Evolutionary conservation across 64 coral and sea anemone genomes (phyloP), one percentile per base, ranked within the genome.

Genomic region (Montipora sp.): DNA sequence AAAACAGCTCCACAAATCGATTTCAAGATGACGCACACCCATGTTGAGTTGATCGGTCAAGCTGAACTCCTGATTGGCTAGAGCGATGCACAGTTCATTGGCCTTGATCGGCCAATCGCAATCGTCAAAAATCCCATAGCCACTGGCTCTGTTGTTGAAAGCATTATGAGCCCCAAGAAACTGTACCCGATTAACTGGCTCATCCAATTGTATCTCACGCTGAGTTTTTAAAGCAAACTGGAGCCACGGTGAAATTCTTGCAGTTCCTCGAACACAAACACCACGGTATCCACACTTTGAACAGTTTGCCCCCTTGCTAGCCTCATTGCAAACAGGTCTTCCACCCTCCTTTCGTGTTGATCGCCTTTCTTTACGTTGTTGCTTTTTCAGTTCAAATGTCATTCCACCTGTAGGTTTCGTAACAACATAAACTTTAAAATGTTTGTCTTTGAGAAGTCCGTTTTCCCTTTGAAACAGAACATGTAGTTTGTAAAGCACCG

Each of bases 61-160:
- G 21, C 93, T 94, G 8, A 94, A 94, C 72, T 94, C 93, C 79
- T 94, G 93, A 94, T 94, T 94, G 72, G 93, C 93, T 14, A 94
- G 27, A 77, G 81, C 47, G 69, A 94, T 85, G 68, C 93, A 94
- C 10, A 84, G 58, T n/a, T 79, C 77, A 73, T 84, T 63, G 20
- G 48, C 79, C n/a, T 20, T 49, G 1, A 77, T 48, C 46, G 93
- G 93, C 93, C 93, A 94, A 71, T 90, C 87, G 18, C 93, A 94
- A 63, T 85, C 80, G 47, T 94, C 93, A 1, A 90, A 88, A 6
- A 10, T 59, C 6, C 93, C 93, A 59, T 90, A 90, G 0, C 93
- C 93, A 19, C 89, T 89, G 5, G 87, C 58, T 22, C 93, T 81
- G 59, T 94, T 89, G 74, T 94, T 94, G 51, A 84, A 90, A 18